Conservation (phyloP, 2,888 invertebrate genomes). For the Cremastinae sp. region DNA sequence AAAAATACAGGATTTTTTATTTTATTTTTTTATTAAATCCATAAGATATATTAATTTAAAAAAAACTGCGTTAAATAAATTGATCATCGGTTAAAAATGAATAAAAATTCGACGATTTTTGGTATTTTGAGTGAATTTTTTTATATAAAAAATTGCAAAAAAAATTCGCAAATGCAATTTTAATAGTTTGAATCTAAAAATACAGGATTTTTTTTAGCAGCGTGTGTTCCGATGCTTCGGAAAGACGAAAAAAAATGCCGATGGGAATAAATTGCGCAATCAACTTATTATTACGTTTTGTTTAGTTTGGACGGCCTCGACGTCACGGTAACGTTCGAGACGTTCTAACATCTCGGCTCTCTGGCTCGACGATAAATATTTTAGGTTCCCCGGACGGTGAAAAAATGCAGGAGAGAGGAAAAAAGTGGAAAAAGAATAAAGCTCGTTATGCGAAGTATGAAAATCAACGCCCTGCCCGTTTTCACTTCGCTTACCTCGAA, state of each 20-base stretch:
- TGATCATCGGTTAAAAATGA: too few relatives aligned
- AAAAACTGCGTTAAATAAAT: too few relatives aligned
- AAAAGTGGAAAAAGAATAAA: slow-evolving; percentile 12
- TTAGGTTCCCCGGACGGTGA: slow-evolving; percentile 18
- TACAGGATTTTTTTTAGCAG: too few relatives aligned
- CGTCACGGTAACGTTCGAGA: slow-evolving; percentile 32
- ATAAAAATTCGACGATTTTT: too few relatives aligned
- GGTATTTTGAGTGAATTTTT: too few relatives aligned
- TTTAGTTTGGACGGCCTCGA: slow-evolving; percentile 62
- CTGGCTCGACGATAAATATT: slow-evolving; percentile 34
- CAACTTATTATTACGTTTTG: slow-evolving; percentile 61
- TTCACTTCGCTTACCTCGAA: not conserved
- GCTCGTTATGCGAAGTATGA: slow-evolving; percentile 9
- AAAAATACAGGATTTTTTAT: too few relatives aligned
- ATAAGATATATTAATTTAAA: too few relatives aligned
- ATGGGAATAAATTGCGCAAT: slow-evolving; percentile 59
- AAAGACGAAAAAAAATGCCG: too few relatives aligned
- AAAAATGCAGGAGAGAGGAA: not conserved
- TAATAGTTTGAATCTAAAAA: too few relatives aligned
- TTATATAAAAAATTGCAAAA: too few relatives aligned
- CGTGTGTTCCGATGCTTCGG: slow-evolving; percentile 8
- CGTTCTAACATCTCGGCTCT: slow-evolving; percentile 1
- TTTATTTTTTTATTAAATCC: too few relatives aligned
- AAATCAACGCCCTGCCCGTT: not conserved
- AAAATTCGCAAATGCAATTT: too few relatives aligned